These are phyloP conservation scores for Mormyrus iriodes DNA, from an alignment of 2,113 vertebrate species.

Conservation along the genomic window DNA sequence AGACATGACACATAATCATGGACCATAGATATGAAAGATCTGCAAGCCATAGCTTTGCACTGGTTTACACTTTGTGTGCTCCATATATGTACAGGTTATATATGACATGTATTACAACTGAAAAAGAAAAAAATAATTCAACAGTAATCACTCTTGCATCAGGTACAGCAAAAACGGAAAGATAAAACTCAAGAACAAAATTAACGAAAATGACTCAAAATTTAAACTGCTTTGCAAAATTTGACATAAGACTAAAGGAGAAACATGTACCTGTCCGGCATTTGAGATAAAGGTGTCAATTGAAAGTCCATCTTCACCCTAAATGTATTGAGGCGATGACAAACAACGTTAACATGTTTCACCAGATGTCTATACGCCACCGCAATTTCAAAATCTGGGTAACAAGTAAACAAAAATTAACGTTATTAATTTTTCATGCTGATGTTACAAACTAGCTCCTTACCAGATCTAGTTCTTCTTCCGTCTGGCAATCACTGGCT, in stretches of 20 bases:
- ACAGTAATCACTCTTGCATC: neutral
- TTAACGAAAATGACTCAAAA: neutral
- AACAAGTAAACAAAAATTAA: neutral
- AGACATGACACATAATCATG: neutral
- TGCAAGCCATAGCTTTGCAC: neutral
- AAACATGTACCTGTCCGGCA: slow-evolving; percentile 60
- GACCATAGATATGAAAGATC: neutral
- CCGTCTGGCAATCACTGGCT: slow-evolving; percentile 53
- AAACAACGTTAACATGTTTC: neutral
- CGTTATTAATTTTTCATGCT: neutral
- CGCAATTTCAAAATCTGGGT: neutral
- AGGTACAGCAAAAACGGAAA: neutral
- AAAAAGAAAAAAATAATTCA: neutral
- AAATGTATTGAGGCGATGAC: slow-evolving; percentile 26
- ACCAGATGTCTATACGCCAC: neutral
- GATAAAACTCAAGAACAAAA: neutral
- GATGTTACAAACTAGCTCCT: slow-evolving; percentile 23
- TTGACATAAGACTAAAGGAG: neutral
- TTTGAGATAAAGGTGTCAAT: slow-evolving; percentile 64
- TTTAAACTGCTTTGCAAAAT: neutral
- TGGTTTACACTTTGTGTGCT: neutral
- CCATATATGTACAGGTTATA: neutral
- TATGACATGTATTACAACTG: neutral
- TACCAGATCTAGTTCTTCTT: slow-evolving; percentile 60
- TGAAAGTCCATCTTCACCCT: slow-evolving; percentile 72